phyloP scores from a whole-genome alignment of 2,113 vertebrate genomes.

The Ceuthmochares aereus region DNA sequence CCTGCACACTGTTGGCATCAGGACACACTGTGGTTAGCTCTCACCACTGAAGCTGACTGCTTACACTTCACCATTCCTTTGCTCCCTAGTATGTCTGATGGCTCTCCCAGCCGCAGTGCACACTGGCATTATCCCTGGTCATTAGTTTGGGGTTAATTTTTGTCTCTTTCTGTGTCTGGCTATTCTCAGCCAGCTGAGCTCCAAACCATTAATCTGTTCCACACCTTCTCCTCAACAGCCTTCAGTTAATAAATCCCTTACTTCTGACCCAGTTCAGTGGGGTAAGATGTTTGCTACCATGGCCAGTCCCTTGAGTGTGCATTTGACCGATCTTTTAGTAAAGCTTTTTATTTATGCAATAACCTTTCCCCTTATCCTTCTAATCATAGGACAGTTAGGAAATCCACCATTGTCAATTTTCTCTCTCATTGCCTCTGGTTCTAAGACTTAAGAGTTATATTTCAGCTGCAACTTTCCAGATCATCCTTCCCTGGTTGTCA shows the following conservation, averaged over 20 bases:
- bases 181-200: slow-evolving; percentile 9
- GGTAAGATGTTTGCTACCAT: not conserved
- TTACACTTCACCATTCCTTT: not conserved
- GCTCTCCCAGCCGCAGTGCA: not conserved
- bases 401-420: not conserved
- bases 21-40: not conserved
- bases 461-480: not conserved
- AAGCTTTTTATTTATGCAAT: not conserved
- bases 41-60: not conserved
- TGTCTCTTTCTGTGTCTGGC: not conserved
- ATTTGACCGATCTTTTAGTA: not conserved
- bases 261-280: not conserved
- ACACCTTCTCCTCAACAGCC: slow-evolving; percentile 19
- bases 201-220: slow-evolving; percentile 18
- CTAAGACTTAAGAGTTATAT: not conserved
- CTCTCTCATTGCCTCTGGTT: not conserved
- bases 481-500: not conserved
- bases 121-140: not conserved
- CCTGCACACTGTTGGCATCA: not conserved
- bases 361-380: not conserved
- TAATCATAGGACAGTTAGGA: not conserved
- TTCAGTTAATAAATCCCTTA: slow-evolving; percentile 31
- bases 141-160: not conserved
- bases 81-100: not conserved
- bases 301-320: not conserved